A percentile compares a stretch with the other conserved stretches of the same genome.
phyloP scores from a whole-genome alignment of 2,888 invertebrate species.

The Pycnomerus fuliginosus region DNA sequence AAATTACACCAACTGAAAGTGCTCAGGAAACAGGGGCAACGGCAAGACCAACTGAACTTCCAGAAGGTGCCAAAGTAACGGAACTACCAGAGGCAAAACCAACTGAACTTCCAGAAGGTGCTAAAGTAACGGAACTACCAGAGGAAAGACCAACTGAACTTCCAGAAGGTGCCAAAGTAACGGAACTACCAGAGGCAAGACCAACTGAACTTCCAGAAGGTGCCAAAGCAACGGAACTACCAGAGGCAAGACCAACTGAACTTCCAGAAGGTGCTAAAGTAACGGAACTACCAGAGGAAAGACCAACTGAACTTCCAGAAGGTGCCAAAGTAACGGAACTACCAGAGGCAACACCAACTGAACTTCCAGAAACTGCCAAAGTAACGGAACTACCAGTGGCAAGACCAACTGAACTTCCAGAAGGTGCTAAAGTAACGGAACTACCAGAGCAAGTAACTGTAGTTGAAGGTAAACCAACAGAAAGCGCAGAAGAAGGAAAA shows the following conservation, averaged over 20 bases:
- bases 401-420: constrained; percentile 6
- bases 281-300: constrained; percentile 5
- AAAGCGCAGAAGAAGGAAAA: too few species aligned
- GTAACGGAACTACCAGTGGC: constrained; percentile 9
- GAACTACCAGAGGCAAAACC: constrained; percentile 2
- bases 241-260: constrained; percentile 4
- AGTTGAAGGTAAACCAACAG: constrained; percentile 8
- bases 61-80: neutral
- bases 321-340: constrained; percentile 5
- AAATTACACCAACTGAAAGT: constrained; percentile 1
- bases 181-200: constrained; percentile 10
- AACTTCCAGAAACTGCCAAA: constrained; percentile 17
- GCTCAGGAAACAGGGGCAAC: constrained; percentile 9
- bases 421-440: constrained; percentile 8
- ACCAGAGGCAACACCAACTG: constrained; percentile 12
- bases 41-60: constrained; percentile 2
- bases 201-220: constrained; percentile 10
- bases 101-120: constrained; percentile 10
- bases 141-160: constrained; percentile 12
- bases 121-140: constrained; percentile 5
- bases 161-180: constrained; percentile 10
- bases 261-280: neutral
- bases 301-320: constrained; percentile 9
- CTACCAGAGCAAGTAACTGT: constrained; percentile 14
- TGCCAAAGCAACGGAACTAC: constrained; percentile 5